These are phyloP conservation scores for Misgurnus mizolepis DNA, from an alignment of 2,113 vertebrate genomes.

Conservation along the genomic window DNA sequence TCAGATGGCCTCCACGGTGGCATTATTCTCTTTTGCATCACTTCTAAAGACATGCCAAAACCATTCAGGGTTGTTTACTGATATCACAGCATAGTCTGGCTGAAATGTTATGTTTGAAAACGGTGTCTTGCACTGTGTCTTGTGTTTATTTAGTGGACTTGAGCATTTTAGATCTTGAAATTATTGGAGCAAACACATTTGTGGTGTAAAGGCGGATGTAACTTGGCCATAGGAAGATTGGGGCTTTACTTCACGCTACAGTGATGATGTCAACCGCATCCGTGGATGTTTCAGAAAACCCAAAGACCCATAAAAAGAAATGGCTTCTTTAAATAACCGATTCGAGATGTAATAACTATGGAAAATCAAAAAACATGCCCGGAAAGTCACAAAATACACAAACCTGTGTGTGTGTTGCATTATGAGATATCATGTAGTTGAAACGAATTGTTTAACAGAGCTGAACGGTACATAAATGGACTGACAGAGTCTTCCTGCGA, in stretches of 20 bases:
- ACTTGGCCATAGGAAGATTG: constrained; percentile 61
- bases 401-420: not conserved
- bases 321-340: not conserved
- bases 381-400: not conserved
- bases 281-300: constrained; percentile 60
- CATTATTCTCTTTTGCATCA: constrained; percentile 3
- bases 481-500: constrained; percentile 1
- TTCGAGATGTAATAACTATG: not conserved
- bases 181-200: constrained; percentile 71
- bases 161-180: constrained; percentile 38
- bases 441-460: not conserved
- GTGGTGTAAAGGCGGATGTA: constrained; percentile 61
- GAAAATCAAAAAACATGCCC: not conserved
- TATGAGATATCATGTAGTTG: not conserved
- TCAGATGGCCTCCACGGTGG: not conserved
- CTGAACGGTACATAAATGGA: not conserved
- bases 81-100: not conserved
- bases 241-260: constrained; percentile 71
- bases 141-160: constrained; percentile 22
- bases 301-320: constrained; percentile 57
- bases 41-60: constrained; percentile 12
- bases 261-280: constrained; percentile 67
- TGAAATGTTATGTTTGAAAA: constrained; percentile 28
- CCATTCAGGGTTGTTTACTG: constrained; percentile 7
- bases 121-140: not conserved